Percentiles rank a stretch among this genome's conserved stretches.
Evolutionary conservation across 2,888 invertebrate genomes (phyloP).

Genomic region (Stenodema calcarata): DNA sequence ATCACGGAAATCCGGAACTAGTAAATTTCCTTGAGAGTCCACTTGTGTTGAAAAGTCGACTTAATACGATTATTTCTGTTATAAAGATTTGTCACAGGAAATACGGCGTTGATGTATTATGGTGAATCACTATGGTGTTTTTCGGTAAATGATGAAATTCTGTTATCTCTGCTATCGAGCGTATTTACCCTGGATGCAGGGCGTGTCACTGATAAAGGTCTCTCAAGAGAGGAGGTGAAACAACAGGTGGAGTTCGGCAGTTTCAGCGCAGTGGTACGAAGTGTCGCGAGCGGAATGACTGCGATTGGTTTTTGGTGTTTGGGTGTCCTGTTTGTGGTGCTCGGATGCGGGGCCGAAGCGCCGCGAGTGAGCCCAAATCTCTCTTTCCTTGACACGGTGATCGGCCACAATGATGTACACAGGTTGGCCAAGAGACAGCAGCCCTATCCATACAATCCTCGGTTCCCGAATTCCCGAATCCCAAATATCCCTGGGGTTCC

Average conservation of each 20-base stretch:
- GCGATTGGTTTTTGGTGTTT: background rate
- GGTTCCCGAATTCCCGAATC: background rate
- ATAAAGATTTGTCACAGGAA: background rate
- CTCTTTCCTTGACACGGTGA: background rate
- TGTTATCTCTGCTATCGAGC: background rate
- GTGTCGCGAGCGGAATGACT: background rate
- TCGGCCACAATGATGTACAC: background rate
- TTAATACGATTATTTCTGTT: no score
- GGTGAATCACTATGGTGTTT: background rate
- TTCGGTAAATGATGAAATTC: slow-evolving; percentile 4
- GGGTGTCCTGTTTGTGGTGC: background rate
- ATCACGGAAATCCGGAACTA: no score
- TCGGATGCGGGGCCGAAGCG: background rate
- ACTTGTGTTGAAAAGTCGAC: no score
- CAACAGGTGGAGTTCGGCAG: background rate
- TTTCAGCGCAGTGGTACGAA: background rate
- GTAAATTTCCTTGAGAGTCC: no score
- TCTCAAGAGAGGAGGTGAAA: background rate
- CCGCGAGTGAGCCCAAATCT: background rate
- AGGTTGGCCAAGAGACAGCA: slow-evolving; percentile 17
- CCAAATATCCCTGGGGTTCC: background rate
- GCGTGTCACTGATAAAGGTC: slow-evolving; percentile 24
- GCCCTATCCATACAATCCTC: slow-evolving; percentile 25
- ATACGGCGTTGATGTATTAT: background rate
- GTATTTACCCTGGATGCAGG: slow-evolving; percentile 15